These are phyloP conservation scores for Gambusia affinis DNA, from an alignment of 2,113 vertebrate genomes.

Conservation along the genomic window DNA sequence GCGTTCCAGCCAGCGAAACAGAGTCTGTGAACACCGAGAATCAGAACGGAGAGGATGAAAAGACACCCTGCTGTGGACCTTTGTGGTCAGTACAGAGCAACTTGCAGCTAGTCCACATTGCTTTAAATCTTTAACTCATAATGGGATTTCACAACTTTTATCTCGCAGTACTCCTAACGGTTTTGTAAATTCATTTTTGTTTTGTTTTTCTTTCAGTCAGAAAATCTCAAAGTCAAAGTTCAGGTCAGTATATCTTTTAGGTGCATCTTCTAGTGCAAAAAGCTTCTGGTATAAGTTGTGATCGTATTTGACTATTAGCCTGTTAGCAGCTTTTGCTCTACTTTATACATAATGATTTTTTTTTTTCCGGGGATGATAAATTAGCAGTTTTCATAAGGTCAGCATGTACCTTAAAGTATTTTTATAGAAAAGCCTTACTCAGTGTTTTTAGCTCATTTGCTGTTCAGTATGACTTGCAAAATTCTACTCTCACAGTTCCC, in stretches of 20 bases:
- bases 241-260: constrained; percentile 88
- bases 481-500: constrained; percentile 55
- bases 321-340: constrained; percentile 46
- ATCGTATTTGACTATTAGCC: constrained; percentile 24
- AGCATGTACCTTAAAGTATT: constrained; percentile 64
- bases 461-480: constrained; percentile 60
- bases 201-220: constrained; percentile 85
- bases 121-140: background rate
- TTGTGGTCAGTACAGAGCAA: constrained; percentile 84
- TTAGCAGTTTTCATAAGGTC: constrained; percentile 62
- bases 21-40: constrained; percentile 96
- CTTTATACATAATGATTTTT: constrained; percentile 57
- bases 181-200: constrained; percentile 37
- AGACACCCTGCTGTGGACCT: constrained; percentile 85
- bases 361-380: constrained; percentile 52
- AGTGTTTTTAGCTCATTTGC: constrained; percentile 62
- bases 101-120: background rate
- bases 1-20: constrained; percentile 92
- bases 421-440: constrained; percentile 55
- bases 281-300: constrained; percentile 8
- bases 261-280: constrained; percentile 11
- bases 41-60: constrained; percentile 88
- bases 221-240: constrained; percentile 98
- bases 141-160: background rate
- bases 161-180: background rate